Evolutionary conservation across 2,113 vertebrate genomes (phyloP), one percentile per base, ranked within the genome.

Genomic region (Ictidomys tridecemlineatus): DNA sequence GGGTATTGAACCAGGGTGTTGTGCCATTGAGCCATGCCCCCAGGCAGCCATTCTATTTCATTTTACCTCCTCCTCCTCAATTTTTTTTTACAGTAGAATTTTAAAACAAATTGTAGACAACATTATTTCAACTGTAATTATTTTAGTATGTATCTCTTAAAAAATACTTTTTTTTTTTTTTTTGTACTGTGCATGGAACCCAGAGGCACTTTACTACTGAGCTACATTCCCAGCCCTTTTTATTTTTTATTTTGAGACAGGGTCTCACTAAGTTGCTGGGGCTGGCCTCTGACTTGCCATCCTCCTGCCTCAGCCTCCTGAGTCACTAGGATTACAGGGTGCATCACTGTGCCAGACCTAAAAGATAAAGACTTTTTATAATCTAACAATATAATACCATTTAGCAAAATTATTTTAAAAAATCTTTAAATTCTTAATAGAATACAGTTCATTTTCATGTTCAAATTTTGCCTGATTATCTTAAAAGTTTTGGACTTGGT

Each of bases 121-220:
- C 51, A 4, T 86, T 94, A 77, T 85, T 82, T 89, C 69, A 91
- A 20, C 79, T 80, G 45, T 79, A 83, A 94, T 85, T 95, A 93
- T 73, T 90, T 94, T 18, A 91, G 39, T 85, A 70, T 28, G 6
- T 67, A 42, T 92, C 22, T 61, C 20, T 45, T 61, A 61, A 61
- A 61, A 61, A 61, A 61, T 22, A 61, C 20, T 61, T 61, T 22
- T 61, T 61, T 61, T 61, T n/a, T 61, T 61, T 61, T 61, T 51
- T 51, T 51, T 13, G 58, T 63, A 63, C 24, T 63, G 26, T 2
- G 0, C 3, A 63, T 63, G 26, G 61, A 63, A 63, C 61, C 61
- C 24, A 28, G 24, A 28, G 61, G 56, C 56, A 63, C 61, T 28
- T 26, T 63, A 63, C 26, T 63, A 63, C 61, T 28, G 22, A 63